Base-by-base conservation (phyloP, 2,797 vertebrate species). In the Molossus molossus region DNA sequence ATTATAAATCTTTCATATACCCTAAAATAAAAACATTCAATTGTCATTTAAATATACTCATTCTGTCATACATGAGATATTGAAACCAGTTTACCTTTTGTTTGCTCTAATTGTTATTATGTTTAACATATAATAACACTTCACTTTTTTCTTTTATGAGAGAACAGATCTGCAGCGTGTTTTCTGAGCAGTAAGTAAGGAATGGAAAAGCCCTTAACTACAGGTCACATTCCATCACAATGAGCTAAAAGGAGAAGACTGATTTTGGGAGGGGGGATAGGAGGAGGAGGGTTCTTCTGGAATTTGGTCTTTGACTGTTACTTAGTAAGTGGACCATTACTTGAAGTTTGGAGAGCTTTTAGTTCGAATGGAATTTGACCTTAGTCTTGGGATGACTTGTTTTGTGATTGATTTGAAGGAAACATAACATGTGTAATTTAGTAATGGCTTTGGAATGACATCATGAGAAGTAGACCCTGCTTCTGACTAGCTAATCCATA, bases 361-460 rank as follows among this genome's bases (percentile, higher is more conserved):
- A 67, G 65, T 93, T 94, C 87, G 88, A 96, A 84, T 96, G 96
- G 95, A 97, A 97, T 98, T 97, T 97, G 96, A 97, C 96, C 88
- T 94, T 50, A 48, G 57, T 95, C 58, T 96, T 65, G 48, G 87
- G 86, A 89, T 95, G 88, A 94, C 83, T 94, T 95, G 57, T 96
- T 92, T 97, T 94, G 86, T 96, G 96, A 97, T 96, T 97, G 94
- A 93, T 96, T 96, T 91, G 94, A 89, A 96, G 72, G 79, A 97
- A 97, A 57, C 45, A 50, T 92, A 83, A 75, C 87, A 87, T 80
- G 91, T 95, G 88, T 96, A 95, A 95, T 96, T 96, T 93, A 94
- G 90, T 94, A 95, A 95, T 94, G 85, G 50, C 90, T 96, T 95
- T 94, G 91, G 88, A 94, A 96, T 97, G 96, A 95, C 88, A 94